Base-by-base conservation (phyloP, 2,888 invertebrate species). In the Pammene aurita region DNA sequence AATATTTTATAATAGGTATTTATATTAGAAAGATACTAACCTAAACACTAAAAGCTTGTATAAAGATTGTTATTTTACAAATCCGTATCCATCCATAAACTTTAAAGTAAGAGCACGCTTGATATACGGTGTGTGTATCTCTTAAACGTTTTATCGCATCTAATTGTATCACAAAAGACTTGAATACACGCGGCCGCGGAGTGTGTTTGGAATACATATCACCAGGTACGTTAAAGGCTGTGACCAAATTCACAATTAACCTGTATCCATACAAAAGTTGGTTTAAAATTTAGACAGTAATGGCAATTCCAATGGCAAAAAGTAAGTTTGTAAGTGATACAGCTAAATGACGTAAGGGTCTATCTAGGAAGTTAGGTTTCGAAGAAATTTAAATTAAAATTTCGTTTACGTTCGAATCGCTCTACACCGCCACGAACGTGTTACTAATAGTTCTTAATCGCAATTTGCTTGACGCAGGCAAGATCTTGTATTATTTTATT, bases 111-210 rank as follows among this genome's bases (percentile, higher is more conserved):
- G 61, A 35, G 34, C 46, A 38, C 57, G 48, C 18, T 61, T 16
- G 48, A 35, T 54, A 9, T 35, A 10, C 18, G 7, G 14, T 13
- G 6, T 50, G 41, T 50, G 18, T 58, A 63, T 44, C 14, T 68
- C 56, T 50, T 68, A 54, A 68, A 52, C 63, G 63, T 68, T 63
- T 68, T 64, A 68, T 68, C 63, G 63, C 58, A 68, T 68, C 63
- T 68, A 68, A 68, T 68, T 64, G 68, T 64, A 68, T 67, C 67
- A 68, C 68, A 68, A 64, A 67, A 68, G 63, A 58, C 52, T 54
- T 34, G 48, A 66, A 55, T 55, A 58, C 54, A 44, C 44, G 63
- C 26, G 10, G 42, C 18, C 67, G 34, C 26, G 52, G 18, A 44
- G 63, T 63, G 68, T 57, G 57, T 18, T 18, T 35, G 7, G 68